Conservation (phyloP, 2,113 vertebrate species). For the Dasyornis broadbenti region DNA sequence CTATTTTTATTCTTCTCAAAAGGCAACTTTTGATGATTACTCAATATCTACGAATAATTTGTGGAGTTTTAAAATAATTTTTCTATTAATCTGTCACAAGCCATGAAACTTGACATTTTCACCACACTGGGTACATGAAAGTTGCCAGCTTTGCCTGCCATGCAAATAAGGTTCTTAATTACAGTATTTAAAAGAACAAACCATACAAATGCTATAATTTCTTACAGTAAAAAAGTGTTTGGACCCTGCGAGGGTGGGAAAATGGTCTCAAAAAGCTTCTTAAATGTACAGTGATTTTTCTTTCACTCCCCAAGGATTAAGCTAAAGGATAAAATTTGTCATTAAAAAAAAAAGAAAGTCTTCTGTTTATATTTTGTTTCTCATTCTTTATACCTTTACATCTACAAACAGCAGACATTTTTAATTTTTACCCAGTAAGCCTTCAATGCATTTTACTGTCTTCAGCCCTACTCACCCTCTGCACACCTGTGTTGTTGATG, state of each 20-base stretch:
- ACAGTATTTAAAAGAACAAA: constrained; percentile 37
- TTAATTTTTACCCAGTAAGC: background rate
- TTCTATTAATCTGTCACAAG: constrained; percentile 61
- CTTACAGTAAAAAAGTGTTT: background rate
- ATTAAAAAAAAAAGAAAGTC: background rate
- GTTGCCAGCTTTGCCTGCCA: constrained; percentile 27
- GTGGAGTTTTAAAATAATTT: constrained; percentile 42
- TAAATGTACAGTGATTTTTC: background rate
- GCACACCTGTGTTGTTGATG: background rate
- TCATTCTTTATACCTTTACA: background rate
- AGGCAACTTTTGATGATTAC: constrained; percentile 40
- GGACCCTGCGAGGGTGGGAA: background rate
- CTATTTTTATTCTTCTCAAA: constrained; percentile 50
- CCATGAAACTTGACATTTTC: constrained; percentile 54
- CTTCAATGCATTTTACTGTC: background rate
- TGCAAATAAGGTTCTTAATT: constrained; percentile 53
- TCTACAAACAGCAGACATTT: background rate
- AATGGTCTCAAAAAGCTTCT: background rate
- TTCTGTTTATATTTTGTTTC: background rate
- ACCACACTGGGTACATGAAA: constrained; percentile 39
- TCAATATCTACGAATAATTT: constrained; percentile 55
- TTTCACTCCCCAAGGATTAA: background rate
- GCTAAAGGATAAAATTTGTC: background rate
- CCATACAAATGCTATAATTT: background rate
- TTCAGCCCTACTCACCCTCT: background rate